Percentiles rank a stretch among this genome's conserved stretches.
These are phyloP conservation scores for Gila orcuttii DNA, from an alignment of 2,113 vertebrate genomes.

Conservation along the genomic window DNA sequence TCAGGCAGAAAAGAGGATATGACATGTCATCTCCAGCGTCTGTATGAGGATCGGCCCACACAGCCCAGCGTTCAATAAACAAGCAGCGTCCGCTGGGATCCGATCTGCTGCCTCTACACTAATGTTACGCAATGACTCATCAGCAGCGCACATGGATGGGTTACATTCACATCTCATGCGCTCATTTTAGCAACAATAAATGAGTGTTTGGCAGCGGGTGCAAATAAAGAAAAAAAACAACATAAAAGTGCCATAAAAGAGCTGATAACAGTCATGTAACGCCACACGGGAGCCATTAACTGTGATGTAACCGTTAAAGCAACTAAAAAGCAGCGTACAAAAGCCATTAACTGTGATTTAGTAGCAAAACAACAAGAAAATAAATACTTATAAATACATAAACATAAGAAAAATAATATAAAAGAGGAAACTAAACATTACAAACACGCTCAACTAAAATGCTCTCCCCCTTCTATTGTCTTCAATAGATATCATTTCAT, in stretches of 20 bases:
- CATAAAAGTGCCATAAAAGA: neutral
- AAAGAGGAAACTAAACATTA: neutral
- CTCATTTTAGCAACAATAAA: constrained; percentile 1
- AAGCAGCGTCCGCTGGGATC: constrained; percentile 47
- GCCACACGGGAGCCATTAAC: constrained; percentile 13
- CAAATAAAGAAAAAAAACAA: neutral
- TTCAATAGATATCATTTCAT: too few species aligned
- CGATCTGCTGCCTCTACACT: constrained; percentile 27
- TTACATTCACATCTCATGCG: constrained; percentile 5
- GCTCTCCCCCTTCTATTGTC: too few species aligned
- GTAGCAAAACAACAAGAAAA: neutral
- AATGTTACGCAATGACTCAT: constrained; percentile 39
- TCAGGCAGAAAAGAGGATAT: constrained; percentile 73
- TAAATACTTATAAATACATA: neutral
- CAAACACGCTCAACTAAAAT: neutral
- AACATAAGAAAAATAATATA: neutral
- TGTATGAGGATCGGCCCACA: constrained; percentile 33
- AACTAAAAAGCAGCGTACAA: neutral
- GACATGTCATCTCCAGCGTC: constrained; percentile 66
- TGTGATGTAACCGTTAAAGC: constrained; percentile 5
- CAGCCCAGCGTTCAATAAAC: constrained; percentile 52
- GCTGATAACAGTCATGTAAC: constrained; percentile 7
- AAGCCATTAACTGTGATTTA: constrained; percentile 2
- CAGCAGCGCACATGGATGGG: constrained; percentile 23
- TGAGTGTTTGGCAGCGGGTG: neutral